Evolutionary conservation across 2,113 vertebrate species (phyloP).

Genomic region (Helogale parvula): DNA sequence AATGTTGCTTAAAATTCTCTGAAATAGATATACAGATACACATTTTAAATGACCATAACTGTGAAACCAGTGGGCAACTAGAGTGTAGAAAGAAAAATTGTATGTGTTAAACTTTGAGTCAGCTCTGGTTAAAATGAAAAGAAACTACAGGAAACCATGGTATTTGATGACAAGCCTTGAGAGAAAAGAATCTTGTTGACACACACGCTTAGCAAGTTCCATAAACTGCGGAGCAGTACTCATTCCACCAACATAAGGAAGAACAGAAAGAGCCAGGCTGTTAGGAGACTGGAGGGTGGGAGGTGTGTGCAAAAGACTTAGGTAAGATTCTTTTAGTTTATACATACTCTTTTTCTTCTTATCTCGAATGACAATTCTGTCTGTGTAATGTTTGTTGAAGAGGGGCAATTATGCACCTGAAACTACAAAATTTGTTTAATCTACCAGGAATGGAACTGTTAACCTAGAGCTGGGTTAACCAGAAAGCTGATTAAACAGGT

Average conservation of each 20-base stretch:
- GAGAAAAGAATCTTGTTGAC: neutral
- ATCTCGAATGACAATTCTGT: neutral
- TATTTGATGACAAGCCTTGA: neutral
- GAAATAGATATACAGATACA: neutral
- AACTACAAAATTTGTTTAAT: slow-evolving; percentile 22
- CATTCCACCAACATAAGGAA: neutral
- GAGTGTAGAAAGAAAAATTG: neutral
- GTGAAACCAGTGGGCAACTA: neutral
- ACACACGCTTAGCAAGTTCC: neutral
- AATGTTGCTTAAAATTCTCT: neutral
- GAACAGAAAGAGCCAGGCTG: neutral
- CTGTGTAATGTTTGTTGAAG: neutral
- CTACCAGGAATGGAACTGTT: neutral
- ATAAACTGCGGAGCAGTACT: neutral
- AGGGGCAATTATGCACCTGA: neutral
- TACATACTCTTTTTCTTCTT: neutral
- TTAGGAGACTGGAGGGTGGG: neutral
- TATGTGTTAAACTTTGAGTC: slow-evolving; percentile 6
- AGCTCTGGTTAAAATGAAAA: slow-evolving; percentile 32
- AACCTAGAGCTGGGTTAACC: neutral
- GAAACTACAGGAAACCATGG: neutral
- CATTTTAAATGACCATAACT: neutral
- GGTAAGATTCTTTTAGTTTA: neutral
- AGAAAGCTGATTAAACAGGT: neutral
- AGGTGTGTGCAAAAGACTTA: neutral